These are phyloP conservation scores for Scaptomyza tumidula DNA, from an alignment of 2,888 invertebrate species.

Conservation along the genomic window DNA sequence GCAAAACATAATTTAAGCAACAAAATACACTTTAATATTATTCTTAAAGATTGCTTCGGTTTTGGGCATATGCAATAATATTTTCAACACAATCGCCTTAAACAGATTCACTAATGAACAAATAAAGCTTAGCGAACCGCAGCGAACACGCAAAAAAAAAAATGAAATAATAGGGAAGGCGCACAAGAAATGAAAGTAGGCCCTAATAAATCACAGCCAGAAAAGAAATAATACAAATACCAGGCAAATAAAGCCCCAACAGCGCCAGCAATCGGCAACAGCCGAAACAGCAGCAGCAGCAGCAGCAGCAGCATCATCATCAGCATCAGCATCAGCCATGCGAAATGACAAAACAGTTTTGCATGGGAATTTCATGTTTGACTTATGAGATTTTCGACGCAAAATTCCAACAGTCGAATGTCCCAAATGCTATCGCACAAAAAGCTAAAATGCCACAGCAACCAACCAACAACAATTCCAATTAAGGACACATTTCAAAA, in stretches of 20 bases:
- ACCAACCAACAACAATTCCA: background rate
- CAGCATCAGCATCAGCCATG: constrained; percentile 4
- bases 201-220: constrained; percentile 71
- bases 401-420: constrained; percentile 61
- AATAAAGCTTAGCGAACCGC: constrained; percentile 70
- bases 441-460: constrained; percentile 10
- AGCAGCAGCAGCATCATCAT: background rate
- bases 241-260: constrained; percentile 42
- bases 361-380: constrained; percentile 70
- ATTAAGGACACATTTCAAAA: background rate
- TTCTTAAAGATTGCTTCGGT: background rate
- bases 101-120: constrained; percentile 71
- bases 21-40: constrained; percentile 24
- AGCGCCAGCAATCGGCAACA: background rate
- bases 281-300: background rate
- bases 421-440: constrained; percentile 18
- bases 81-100: constrained; percentile 15
- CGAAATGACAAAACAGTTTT: constrained; percentile 74
- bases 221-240: constrained; percentile 71
- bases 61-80: constrained; percentile 22
- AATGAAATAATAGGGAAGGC: constrained; percentile 13
- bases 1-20: constrained; percentile 20
- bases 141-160: constrained; percentile 5
- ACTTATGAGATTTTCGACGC: constrained; percentile 75
- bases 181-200: constrained; percentile 31